Conservation (phyloP, 1,140 invertebrate genomes). For the Eubasilissa regina region DNA sequence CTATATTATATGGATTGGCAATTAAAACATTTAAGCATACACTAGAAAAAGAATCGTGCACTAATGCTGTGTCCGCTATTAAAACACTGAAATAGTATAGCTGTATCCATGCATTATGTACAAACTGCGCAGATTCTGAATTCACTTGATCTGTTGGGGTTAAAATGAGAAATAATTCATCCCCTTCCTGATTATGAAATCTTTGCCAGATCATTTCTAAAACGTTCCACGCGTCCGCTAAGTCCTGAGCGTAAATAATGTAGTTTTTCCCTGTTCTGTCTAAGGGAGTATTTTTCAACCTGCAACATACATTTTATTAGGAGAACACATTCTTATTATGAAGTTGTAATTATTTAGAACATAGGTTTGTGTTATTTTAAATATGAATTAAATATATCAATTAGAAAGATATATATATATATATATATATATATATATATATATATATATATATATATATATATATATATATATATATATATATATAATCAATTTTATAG, state of each 20-base stretch:
- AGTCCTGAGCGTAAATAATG: constrained; percentile 1
- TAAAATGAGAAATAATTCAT: constrained; percentile 4
- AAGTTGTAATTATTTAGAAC: too few relatives aligned
- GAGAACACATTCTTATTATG: too few relatives aligned
- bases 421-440: too few relatives aligned
- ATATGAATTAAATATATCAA: too few relatives aligned
- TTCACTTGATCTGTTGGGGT: neutral
- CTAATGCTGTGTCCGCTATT: neutral
- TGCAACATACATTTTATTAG: neutral
- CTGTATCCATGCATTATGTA: constrained; percentile 8
- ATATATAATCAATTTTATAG: too few relatives aligned
- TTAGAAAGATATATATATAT: too few relatives aligned
- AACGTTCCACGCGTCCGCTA: constrained; percentile 19
- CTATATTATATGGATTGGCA: neutral
- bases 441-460: too few relatives aligned
- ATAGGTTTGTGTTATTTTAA: too few relatives aligned
- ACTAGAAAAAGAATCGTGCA: too few relatives aligned
- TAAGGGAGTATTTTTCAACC: neutral
- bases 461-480: too few relatives aligned
- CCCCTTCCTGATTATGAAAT: neutral
- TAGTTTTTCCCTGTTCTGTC: neutral
- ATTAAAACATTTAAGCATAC: neutral
- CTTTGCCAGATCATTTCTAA: neutral
- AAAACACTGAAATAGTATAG: constrained; percentile 12
- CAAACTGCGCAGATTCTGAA: neutral